These are phyloP conservation scores for Lepidothrix coronata DNA, from an alignment of 2,113 vertebrate species.

Conservation along the genomic window DNA sequence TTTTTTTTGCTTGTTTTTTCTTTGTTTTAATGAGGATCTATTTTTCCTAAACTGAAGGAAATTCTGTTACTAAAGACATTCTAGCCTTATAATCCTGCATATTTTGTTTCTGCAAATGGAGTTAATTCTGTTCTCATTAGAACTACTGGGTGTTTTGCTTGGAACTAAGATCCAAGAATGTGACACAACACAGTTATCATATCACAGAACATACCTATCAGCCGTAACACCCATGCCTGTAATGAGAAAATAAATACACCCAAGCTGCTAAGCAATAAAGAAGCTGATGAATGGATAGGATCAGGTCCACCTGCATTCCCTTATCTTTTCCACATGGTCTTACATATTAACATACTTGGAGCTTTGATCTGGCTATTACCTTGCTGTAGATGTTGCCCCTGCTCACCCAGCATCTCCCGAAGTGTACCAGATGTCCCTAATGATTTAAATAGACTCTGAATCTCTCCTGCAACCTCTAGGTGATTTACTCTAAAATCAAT, in stretches of 20 bases:
- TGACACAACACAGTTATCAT: not conserved
- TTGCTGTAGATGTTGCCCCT: not conserved
- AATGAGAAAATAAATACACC: not conserved
- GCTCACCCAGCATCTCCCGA: not conserved
- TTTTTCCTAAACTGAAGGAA: not conserved
- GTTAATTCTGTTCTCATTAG: not conserved
- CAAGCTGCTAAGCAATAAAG: not conserved
- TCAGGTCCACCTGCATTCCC: not conserved
- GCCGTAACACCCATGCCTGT: not conserved
- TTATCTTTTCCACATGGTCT: not conserved
- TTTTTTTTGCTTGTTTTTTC: not conserved
- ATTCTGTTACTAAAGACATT: not conserved
- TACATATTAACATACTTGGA: not conserved
- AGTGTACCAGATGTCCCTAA: not conserved
- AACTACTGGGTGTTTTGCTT: not conserved
- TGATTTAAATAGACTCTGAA: not conserved
- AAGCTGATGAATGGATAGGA: not conserved
- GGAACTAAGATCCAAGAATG: not conserved
- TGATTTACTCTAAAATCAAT: conserved; percentile 8
- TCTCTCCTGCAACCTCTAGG: not conserved
- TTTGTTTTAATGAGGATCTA: not conserved
- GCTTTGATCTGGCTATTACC: not conserved
- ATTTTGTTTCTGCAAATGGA: not conserved
- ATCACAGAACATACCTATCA: not conserved
- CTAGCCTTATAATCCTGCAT: not conserved